phyloP scores from a whole-genome alignment of 2,797 vertebrate species.

The Leptoclinus maculatus region DNA sequence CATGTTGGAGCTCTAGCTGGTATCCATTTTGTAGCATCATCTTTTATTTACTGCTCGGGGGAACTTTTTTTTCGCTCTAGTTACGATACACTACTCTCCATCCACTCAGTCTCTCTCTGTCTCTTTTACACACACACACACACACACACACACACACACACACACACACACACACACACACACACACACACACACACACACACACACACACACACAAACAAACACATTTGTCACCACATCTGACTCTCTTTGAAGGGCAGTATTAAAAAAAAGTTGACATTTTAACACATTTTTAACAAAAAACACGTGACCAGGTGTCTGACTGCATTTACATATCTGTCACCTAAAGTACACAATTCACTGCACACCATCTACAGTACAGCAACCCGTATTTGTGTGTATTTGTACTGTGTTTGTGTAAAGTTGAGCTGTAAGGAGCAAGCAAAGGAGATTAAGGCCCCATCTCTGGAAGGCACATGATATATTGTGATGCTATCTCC shows the following conservation, averaged over 20 bases:
- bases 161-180: background rate
- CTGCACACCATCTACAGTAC: constrained; percentile 5
- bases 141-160: background rate
- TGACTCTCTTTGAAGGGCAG: background rate
- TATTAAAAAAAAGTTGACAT: background rate
- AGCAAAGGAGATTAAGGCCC: constrained; percentile 46
- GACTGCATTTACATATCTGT: constrained; percentile 29
- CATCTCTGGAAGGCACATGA: constrained; percentile 48
- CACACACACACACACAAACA: background rate
- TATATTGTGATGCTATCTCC: constrained; percentile 53
- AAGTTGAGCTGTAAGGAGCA: constrained; percentile 21
- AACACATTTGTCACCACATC: background rate
- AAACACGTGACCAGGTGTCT: constrained; percentile 14
- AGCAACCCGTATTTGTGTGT: constrained; percentile 8
- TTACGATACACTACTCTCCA: constrained; percentile 33
- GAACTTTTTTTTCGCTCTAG: constrained; percentile 50
- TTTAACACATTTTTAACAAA: background rate
- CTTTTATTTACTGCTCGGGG: constrained; percentile 63
- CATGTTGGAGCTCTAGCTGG: constrained; percentile 34
- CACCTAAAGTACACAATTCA: constrained; percentile 26
- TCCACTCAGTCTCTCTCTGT: constrained; percentile 3
- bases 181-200: background rate
- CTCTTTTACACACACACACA: background rate
- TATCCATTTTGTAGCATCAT: constrained; percentile 66
- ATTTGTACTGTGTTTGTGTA: constrained; percentile 5